A percentile compares a stretch with the other conserved stretches of the same genome.
These are phyloP conservation scores for Phymastichus coffea DNA, from an alignment of 1,140 invertebrate genomes.

Conservation along the genomic window DNA sequence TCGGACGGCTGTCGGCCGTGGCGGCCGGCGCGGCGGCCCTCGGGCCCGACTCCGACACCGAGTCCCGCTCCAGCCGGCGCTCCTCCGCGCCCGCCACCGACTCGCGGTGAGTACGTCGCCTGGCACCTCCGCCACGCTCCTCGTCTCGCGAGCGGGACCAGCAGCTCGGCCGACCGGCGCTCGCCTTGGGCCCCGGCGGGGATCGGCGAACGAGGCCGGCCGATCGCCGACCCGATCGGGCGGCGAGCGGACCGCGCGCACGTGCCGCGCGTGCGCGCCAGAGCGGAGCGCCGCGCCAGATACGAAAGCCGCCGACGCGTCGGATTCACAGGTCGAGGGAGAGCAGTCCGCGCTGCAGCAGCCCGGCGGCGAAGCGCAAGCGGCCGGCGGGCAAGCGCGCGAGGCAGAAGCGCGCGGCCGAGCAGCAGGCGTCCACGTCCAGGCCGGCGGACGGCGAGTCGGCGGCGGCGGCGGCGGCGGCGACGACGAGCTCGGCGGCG, in stretches of 20 bases:
- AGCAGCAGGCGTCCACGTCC: slow-evolving; percentile 42
- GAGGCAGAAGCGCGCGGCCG: slow-evolving; percentile 49
- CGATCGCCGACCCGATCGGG: too few relatives aligned
- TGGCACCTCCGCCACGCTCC: neutral
- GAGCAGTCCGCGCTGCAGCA: slow-evolving; percentile 45
- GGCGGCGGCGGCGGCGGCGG: neutral
- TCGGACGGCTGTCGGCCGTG: slow-evolving; percentile 50
- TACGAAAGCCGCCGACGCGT: too few relatives aligned
- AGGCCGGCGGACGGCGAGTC: slow-evolving; percentile 32
- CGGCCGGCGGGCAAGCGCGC: slow-evolving; percentile 50
- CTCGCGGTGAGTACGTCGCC: too few relatives aligned
- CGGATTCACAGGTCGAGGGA: slow-evolving; percentile 50
- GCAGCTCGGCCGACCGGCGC: too few relatives aligned
- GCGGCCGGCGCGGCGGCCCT: slow-evolving; percentile 48
- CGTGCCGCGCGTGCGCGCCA: too few relatives aligned
- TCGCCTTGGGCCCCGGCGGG: too few relatives aligned
- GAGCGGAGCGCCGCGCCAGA: too few relatives aligned
- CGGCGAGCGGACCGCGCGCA: too few relatives aligned
- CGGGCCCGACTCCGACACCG: too few relatives aligned
- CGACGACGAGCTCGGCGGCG: neutral
- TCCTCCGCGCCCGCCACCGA: too few relatives aligned
- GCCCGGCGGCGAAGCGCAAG: slow-evolving; percentile 42
- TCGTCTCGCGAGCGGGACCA: slow-evolving; percentile 19
- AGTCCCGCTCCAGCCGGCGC: too few relatives aligned
- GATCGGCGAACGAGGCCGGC: too few relatives aligned